Conservation (phyloP, 2,113 vertebrate species). For the Vireo altiloquus region DNA sequence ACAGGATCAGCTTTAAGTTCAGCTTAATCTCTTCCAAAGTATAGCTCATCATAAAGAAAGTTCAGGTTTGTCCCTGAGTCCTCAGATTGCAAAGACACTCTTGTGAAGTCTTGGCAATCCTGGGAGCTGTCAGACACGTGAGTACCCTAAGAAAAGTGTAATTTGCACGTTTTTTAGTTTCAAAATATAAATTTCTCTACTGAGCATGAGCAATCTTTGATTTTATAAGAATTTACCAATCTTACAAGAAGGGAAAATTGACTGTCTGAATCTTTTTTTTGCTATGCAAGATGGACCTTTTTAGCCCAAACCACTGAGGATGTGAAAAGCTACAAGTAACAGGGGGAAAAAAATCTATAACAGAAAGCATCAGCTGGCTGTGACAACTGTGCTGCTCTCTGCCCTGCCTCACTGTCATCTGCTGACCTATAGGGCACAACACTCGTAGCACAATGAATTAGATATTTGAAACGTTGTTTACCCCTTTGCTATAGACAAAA, state of each 20-base stretch:
- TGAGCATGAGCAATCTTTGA: neutral
- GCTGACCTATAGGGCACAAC: neutral
- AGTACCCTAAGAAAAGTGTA: neutral
- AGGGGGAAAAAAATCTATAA: rapidly evolving
- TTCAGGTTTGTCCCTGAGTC: neutral
- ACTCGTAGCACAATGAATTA: neutral
- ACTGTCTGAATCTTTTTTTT: neutral
- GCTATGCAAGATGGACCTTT: neutral
- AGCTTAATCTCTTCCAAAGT: neutral
- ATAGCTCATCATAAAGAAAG: neutral
- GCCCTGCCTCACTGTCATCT: neutral
- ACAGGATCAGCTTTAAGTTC: neutral
- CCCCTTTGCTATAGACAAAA: neutral
- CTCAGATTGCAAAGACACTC: neutral
- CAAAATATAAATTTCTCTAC: neutral
- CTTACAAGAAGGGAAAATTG: neutral
- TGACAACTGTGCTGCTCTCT: neutral
- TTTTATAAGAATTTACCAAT: neutral
- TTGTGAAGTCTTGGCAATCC: neutral
- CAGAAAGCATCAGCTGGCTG: neutral
- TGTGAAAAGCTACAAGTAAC: neutral
- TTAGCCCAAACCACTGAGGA: neutral
- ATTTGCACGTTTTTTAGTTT: neutral
- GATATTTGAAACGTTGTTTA: neutral
- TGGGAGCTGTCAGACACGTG: neutral